Evolutionary conservation across 2,797 vertebrate species (phyloP), one percentile per base, ranked within the genome.

Genomic region (Salarias fasciatus): DNA sequence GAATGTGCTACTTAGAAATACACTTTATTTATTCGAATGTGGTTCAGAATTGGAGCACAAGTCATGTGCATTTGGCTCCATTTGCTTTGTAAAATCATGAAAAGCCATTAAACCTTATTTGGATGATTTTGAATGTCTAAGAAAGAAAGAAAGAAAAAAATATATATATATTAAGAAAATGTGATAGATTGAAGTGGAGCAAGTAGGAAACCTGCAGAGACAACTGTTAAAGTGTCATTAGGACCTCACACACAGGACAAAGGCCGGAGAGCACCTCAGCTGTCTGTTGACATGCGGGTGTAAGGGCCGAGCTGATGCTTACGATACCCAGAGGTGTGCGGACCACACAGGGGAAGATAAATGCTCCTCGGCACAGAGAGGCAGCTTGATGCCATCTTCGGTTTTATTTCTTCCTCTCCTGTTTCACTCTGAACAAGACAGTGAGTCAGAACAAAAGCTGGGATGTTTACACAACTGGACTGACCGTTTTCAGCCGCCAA

Each of bases 211-310:
- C 51, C 60, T 49, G 36, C 7, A 28, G 44, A 9, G 44, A 50
- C 79, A 76, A 56, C 68, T 77, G 78, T 75, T 63, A 37, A 51
- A 75, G 69, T 52, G 79, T 65, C 59, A 63, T 79, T 51, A 62
- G 57, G 79, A 84, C 75, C 71, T 77, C 88, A 83, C 84, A 83
- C 66, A 41, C 8, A 69, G 69, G 69, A 78, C 76, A 58, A 75
- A 80, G 61, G 63, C 47, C 15, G 0, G 13, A 13, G 45, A 36
- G 67, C 68, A 63, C 77, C 73, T 84, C 60, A 40, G 63, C 74
- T 78, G 59, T 55, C 60, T 77, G 54, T 63, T 67, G 62, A 56
- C 85, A 47, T 30, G 24, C 9, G n/a, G 53, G 63, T 79, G 80
- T 62, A 28, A 82, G 53, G 64, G 31, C n/a, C 8, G n/a, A 44